Conservation (phyloP, 2,113 vertebrate genomes). For the Polypterus bichir region DNA sequence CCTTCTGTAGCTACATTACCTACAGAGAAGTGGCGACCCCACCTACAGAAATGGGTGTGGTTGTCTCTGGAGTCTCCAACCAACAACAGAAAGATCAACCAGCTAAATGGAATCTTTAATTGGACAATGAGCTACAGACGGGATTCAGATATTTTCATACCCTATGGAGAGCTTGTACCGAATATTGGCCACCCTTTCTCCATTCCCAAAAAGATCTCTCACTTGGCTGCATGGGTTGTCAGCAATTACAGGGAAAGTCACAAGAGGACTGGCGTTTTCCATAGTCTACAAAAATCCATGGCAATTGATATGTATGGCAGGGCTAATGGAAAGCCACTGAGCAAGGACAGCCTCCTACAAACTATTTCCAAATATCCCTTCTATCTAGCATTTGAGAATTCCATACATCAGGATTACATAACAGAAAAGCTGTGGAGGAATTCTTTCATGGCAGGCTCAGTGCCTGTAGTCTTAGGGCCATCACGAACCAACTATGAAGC, state of each 20-base stretch:
- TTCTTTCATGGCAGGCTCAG: slow-evolving; percentile 45
- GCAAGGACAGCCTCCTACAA: slow-evolving; percentile 42
- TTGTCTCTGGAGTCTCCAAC: slow-evolving; percentile 67
- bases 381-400: slow-evolving; percentile 89
- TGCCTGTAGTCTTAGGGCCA: slow-evolving; percentile 77
- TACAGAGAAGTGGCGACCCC: slow-evolving; percentile 27
- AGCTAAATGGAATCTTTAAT: slow-evolving; percentile 60
- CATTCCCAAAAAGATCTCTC: slow-evolving; percentile 41
- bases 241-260: slow-evolving; percentile 60
- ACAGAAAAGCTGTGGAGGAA: slow-evolving; percentile 91
- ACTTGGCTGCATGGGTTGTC: slow-evolving; percentile 71
- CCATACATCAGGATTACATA: slow-evolving; percentile 69
- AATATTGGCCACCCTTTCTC: accelerated
- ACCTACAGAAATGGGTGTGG: slow-evolving; percentile 75
- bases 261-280: slow-evolving; percentile 51
- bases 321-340: slow-evolving; percentile 34
- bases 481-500: slow-evolving; percentile 56
- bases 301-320: slow-evolving; percentile 59
- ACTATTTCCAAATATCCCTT: slow-evolving; percentile 69
- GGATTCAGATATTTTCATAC: slow-evolving; percentile 67
- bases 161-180: slow-evolving; percentile 64
- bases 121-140: slow-evolving; percentile 76
- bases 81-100: slow-evolving; percentile 35
- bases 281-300: slow-evolving; percentile 43
- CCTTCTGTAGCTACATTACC: slow-evolving; percentile 28